Evolutionary conservation across 2,888 invertebrate species (phyloP).

Genomic region (Megamerina dolium): DNA sequence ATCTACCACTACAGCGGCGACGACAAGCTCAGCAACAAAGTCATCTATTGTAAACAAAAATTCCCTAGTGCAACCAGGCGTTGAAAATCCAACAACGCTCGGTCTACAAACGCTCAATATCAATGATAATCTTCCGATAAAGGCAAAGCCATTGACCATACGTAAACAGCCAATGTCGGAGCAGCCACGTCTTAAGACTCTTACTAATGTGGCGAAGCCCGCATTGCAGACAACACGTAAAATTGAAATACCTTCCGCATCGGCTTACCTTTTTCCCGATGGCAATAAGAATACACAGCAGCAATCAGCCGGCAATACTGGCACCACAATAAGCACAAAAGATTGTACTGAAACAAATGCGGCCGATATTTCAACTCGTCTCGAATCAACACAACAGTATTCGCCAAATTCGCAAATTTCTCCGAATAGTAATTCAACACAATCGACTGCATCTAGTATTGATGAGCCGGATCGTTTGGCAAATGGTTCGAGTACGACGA

Average conservation of each 20-base stretch:
- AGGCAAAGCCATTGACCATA: slow-evolving; percentile 77
- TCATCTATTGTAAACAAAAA: no score
- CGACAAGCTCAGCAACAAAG: slow-evolving; percentile 4
- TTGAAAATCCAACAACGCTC: slow-evolving; percentile 20
- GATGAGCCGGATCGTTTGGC: slow-evolving; percentile 37
- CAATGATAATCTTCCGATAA: slow-evolving; percentile 56
- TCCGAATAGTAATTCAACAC: slow-evolving; percentile 17
- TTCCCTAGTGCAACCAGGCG: slow-evolving; percentile 3
- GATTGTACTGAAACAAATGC: neutral
- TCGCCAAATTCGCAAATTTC: slow-evolving; percentile 15
- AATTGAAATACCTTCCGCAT: slow-evolving; percentile 12
- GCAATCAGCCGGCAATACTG: no score
- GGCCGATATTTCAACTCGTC: slow-evolving; percentile 6
- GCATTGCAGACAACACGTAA: slow-evolving; percentile 19
- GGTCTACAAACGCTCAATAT: slow-evolving; percentile 42
- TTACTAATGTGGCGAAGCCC: slow-evolving; percentile 30
- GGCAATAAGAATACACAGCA: neutral
- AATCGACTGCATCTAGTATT: slow-evolving; percentile 28
- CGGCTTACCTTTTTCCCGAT: slow-evolving; percentile 10
- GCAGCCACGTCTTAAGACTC: slow-evolving; percentile 68
- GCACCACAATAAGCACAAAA: slow-evolving; percentile 1
- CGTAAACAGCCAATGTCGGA: slow-evolving; percentile 77
- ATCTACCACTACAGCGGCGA: slow-evolving; percentile 41
- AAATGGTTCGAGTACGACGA: slow-evolving; percentile 20
- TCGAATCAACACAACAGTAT: slow-evolving; percentile 17